Conservation (phyloP, 1,140 invertebrate genomes). For the Pogonus chalceus region DNA sequence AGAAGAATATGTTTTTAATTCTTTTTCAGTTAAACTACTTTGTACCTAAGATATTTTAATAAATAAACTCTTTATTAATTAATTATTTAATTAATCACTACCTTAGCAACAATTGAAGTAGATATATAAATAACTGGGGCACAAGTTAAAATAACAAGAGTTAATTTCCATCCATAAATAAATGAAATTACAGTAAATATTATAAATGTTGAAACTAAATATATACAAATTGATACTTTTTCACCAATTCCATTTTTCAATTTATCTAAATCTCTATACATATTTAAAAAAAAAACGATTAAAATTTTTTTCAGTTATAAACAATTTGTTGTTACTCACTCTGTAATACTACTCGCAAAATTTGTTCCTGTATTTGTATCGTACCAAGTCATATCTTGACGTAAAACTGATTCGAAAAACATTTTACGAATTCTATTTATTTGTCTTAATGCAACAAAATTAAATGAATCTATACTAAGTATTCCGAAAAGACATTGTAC, state of each 20-base stretch:
- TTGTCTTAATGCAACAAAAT: constrained; percentile 52
- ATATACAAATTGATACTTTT: constrained; percentile 71
- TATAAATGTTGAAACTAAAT: constrained; percentile 57
- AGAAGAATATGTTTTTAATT: constrained; percentile 55
- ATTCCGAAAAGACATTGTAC: constrained; percentile 46
- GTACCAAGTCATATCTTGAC: constrained; percentile 76
- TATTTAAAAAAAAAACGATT: constrained; percentile 17
- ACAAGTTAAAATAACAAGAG: constrained; percentile 66
- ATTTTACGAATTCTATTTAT: constrained; percentile 44
- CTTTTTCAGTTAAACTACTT: constrained; percentile 42
- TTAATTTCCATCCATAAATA: constrained; percentile 69
- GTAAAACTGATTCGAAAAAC: constrained; percentile 53
- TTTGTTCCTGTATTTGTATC: constrained; percentile 72
- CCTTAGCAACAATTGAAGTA: constrained; percentile 32
- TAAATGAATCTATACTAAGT: constrained; percentile 46
- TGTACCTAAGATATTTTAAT: constrained; percentile 21
- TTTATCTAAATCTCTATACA: constrained; percentile 70
- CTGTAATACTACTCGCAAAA: constrained; percentile 69
- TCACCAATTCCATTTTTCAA: constrained; percentile 84
- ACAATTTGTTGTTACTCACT: constrained; percentile 47
- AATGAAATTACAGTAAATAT: constrained; percentile 64
- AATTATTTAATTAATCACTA: background rate
- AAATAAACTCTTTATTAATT: background rate
- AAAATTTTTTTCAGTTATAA: constrained; percentile 12
- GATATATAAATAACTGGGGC: constrained; percentile 58